Base-by-base conservation (phyloP, 2,888 invertebrate species). In the Ectemnius lituratus region DNA sequence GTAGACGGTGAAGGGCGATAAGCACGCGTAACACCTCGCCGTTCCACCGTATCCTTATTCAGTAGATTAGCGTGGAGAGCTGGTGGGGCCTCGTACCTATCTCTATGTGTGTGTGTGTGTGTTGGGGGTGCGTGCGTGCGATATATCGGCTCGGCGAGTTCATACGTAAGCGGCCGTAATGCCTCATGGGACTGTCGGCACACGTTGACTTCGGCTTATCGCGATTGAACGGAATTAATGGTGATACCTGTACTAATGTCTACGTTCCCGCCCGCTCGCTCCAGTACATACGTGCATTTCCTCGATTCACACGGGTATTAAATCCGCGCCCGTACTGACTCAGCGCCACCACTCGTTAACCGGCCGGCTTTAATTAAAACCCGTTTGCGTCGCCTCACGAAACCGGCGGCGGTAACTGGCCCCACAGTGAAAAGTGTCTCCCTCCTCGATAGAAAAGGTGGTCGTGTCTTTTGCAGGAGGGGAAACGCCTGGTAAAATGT, bases 161-260 rank as follows among this genome's bases (percentile, higher is more conserved):
- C 81, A 79, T 75, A 81, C 77, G 82, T 82, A 82, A 82, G 77
- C 82, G 75, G 76, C 75, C 81, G 75, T 80, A 83, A 83, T 82
- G 78, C 82, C 80, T 82, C 84, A 84, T 76, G 76, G 78, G 71
- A 80, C 82, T 78, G 76, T 80, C 83, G 80, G 80, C 74, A 75
- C 78, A 75, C 75, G 83, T 82, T 80, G 80, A 82, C 84, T 81
- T 81, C 71, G 69, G 82, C 79, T 82, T 82, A 83, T 82, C 82
- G 73, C 74, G 82, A 82, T 81, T 77, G 79, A 74, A 81, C 84
- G 57, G 82, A 83, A 82, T 82, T 83, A 81, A 82, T 81, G 77
- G 79, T 65, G 74, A 74, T 75, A 72, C 79, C 70, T 66, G 75
- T 61, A 72, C 68, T 75, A 73, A 81, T 59, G 82, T 74, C 76